Evolutionary conservation across 2,797 vertebrate genomes (phyloP).

Genomic region (Halcyon leucocephala): DNA sequence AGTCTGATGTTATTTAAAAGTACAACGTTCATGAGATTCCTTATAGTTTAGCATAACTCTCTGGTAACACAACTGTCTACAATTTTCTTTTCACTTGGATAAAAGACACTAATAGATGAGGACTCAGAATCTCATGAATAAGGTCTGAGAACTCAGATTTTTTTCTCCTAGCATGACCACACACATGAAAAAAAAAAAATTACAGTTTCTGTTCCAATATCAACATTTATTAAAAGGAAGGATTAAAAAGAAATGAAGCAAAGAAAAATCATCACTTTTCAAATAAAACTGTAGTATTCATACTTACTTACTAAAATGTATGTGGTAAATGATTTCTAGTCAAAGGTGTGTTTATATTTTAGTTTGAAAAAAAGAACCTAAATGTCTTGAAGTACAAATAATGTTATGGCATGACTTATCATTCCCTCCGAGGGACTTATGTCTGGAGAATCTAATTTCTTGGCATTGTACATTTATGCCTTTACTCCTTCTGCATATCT

Average conservation of each 20-base stretch:
- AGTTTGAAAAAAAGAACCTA: background rate
- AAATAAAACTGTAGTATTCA: background rate
- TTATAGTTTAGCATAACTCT: background rate
- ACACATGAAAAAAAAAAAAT: background rate
- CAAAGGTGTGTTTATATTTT: background rate
- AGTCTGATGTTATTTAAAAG: background rate
- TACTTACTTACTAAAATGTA: background rate
- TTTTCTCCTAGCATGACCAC: background rate
- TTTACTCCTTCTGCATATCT: constrained; percentile 1
- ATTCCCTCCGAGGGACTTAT: background rate
- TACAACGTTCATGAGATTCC: background rate
- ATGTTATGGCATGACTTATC: background rate
- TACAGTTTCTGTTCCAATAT: background rate
- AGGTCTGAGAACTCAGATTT: background rate
- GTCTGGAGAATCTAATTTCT: background rate
- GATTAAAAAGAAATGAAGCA: background rate
- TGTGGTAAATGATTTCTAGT: background rate
- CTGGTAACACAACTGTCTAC: background rate
- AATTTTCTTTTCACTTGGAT: background rate
- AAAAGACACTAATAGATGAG: background rate
- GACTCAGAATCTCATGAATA: background rate
- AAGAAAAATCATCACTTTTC: background rate
- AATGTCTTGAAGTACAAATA: background rate
- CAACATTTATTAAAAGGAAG: background rate
- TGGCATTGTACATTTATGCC: background rate